Base-by-base conservation (phyloP, 1,140 invertebrate species). In the Phocides pigmalion region DNA sequence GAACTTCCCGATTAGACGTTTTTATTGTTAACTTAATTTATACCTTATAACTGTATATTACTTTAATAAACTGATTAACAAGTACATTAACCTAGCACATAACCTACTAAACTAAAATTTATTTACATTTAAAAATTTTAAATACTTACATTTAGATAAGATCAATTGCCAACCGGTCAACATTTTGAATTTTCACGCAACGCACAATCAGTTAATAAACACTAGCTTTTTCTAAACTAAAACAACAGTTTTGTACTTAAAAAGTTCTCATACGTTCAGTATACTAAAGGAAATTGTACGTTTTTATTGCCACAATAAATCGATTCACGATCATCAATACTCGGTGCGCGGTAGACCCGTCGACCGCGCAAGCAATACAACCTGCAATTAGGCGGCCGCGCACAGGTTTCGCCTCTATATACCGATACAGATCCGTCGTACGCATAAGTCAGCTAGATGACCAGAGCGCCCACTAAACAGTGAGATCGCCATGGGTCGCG, bases 131-230 rank as follows among this genome's bases (percentile, higher is more conserved):
- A 35, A 22, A 22, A 22, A 6, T 22, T 2, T 22, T 6, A 39
- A 17, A 37, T 28, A 88, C 85, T 88, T 73, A 88, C 85, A 37
- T 68, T 88, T 88, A 2, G 83, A 88, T 37, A 88, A 79, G 70
- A 86, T 49, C 20, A 88, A 76, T 76, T 84, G 79, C 85, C 85
- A 88, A 19, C 85, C 83, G 56, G 63, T 80, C 77, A 88, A 82
- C 85, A 88, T 88, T 71, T 74, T 81, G 41, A 65, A 35, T 67
- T 54, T 47, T 47, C 15, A 41, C 56, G 37, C 37, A 73, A 66
- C 17, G 49, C 47, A 66, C 46, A 41, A 1, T 56, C 44, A 42
- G 46, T 58, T 22, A 16, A 56, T 49, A 42, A 16, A 35, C 28
- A 32, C 28, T 11, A n/a, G 2, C 9, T 11, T 32, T 20, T 9